phyloP scores from a whole-genome alignment of 2,888 invertebrate species.

The Acanthosepion esculentum region DNA sequence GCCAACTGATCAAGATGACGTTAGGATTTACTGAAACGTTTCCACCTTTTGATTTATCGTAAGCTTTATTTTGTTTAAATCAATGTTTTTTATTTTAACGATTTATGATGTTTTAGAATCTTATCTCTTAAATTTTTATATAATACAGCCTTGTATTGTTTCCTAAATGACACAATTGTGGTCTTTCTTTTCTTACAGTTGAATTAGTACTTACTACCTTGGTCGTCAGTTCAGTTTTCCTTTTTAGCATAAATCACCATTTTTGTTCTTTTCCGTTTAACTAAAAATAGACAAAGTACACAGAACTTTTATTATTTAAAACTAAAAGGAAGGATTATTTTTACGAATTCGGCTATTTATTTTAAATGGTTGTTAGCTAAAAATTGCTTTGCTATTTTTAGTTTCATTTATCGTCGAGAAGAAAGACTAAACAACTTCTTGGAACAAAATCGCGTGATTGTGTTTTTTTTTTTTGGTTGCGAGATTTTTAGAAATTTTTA shows the following conservation, averaged over 20 bases:
- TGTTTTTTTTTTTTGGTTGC: no score
- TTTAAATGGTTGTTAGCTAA: no score
- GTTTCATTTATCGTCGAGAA: no score
- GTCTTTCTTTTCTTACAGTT: background rate
- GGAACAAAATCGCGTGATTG: no score
- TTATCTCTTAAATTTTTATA: background rate
- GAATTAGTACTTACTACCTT: background rate
- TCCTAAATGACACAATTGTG: background rate
- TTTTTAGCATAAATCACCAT: background rate
- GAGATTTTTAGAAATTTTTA: no score
- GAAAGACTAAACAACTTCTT: no score
- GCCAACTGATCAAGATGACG: background rate
- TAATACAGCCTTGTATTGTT: background rate
- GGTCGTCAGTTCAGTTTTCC: background rate
- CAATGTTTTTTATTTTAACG: background rate
- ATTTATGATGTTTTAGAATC: background rate
- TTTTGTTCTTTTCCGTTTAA: background rate
- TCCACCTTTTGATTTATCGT: conserved; percentile 41
- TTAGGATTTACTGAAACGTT: conserved; percentile 34
- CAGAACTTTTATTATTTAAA: background rate
- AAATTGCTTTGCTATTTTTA: no score
- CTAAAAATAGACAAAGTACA: background rate
- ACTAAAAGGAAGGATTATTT: background rate
- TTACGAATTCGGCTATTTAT: background rate
- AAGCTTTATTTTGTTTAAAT: background rate